Evolutionary conservation across 2,113 vertebrate genomes (phyloP), one percentile per base, ranked within the genome.

Genomic region (Manacus vitellinus): DNA sequence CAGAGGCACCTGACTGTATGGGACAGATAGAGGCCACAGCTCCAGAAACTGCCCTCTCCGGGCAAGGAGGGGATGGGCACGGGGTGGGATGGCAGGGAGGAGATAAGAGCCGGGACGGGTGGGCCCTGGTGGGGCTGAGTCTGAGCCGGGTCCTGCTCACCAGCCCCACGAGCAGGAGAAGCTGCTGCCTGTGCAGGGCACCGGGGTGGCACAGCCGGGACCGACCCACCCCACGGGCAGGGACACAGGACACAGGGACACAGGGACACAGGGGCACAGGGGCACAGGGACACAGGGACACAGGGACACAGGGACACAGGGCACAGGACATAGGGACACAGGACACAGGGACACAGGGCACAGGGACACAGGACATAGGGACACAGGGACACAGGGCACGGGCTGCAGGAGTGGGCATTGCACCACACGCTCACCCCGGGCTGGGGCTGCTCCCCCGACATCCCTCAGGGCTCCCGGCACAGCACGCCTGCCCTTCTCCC

Each of bases 21-120:
- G 62, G 51, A 43, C 91, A 95, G 96, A 95, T 95, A 95, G 88
- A 90, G 59, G 28, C 67, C 18, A 2, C 58, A 41, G 82, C 78
- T 54, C 43, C 80, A 41, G 39, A 16, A 58, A 5, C 9, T 2
- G 33, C 24, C 8, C 35, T 37, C n/a, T 4, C 30, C 0, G 0
- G 54, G 84, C 31, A 8, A 71, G n/a, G 54, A 75, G 73, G 51
- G 44, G 79, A 27, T 3, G 28, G 81, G 13, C 58, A 5, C 5
- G 11, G 8, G 2, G 2, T 0, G 11, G 89, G 65, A 51, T 66
- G 62, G 94, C 30, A 24, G 82, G 3, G 72, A 0, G 0, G 3
- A 90, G 96, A 97, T 97, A 97, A 94, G 14, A 5, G 28, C 8
- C 5, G 3, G 35, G 20, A 8, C 0, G 86, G 91, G 78, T 30